Evolutionary conservation across 2,797 vertebrate genomes (phyloP), one percentile per base, ranked within the genome.

Genomic region (Coendou prehensilis): DNA sequence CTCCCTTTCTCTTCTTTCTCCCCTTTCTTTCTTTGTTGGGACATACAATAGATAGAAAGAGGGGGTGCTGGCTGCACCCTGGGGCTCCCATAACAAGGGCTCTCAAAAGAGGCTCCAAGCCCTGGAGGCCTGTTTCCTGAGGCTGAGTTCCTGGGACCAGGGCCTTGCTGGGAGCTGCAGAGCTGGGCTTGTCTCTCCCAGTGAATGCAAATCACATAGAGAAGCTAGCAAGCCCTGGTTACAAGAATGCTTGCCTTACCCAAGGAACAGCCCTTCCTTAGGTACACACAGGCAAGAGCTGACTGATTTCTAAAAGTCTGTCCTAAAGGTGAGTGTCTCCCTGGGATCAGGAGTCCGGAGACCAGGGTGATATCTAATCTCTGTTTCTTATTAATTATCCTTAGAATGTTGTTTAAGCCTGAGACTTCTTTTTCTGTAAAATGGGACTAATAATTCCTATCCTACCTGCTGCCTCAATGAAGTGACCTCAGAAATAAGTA

Each of bases 381-480:
- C 50, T 33, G 33, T 11, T 87, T 94, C 59, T 93, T 71, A 33
- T 30, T 50, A 47, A 33, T 57, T 47, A 7, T 57, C 47, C 47
- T 87, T 47, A 47, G 41, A 22, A 50, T 0, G 0, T 61, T 69
- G 7, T 26, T 90, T 22, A 30, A 50, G 11, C 69, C 33, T 13
- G 64, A 88, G 80, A 75, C 9, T 33, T 37, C 33, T 52, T 87
- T 80, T 41, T 90, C 64, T 75, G 28, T 54, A 73, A 76, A 90
- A 63, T 50, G 71, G 23, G n/a, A 37, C 15, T 54, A 78, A 64
- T 52, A 33, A 33, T 79, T 45, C 76, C 59, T 59, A 54, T 61
- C 26, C 30, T 69, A 63, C 18, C 47, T 37, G 6, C 45, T 26
- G 9, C 26, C 30, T 91, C 7, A 59, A 28, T 15, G 47, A 20